Evolutionary conservation across 2,113 vertebrate species (phyloP).

Genomic region (Eulemur rufifrons): DNA sequence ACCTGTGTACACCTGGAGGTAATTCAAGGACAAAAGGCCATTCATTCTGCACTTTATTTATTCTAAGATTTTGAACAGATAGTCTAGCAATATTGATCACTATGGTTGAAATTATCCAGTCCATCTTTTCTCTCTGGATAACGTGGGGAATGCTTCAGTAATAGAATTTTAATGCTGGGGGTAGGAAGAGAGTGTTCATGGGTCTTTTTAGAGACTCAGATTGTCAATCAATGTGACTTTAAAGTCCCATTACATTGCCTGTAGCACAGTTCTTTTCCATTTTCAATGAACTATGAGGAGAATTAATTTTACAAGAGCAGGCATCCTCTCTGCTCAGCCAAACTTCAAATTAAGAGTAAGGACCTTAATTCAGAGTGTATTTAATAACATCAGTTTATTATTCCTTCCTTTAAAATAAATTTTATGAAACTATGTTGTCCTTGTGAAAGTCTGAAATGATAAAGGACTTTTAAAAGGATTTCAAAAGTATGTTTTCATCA

Average conservation of each 20-base stretch:
- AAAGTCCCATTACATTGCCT: not conserved
- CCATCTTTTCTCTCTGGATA: not conserved
- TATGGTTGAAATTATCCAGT: not conserved
- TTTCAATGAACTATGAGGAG: not conserved
- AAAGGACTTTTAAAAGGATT: conserved; percentile 3
- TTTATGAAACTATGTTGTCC: not conserved
- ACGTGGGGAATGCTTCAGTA: not conserved
- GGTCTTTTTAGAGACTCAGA: not conserved
- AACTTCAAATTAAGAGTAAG: not conserved
- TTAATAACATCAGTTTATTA: not conserved
- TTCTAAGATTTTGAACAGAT: not conserved
- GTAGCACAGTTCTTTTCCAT: not conserved
- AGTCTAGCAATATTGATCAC: not conserved
- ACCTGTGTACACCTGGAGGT: not conserved
- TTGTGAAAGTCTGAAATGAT: conserved; percentile 1
- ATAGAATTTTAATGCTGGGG: not conserved
- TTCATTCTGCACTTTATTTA: not conserved
- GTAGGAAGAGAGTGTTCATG: not conserved
- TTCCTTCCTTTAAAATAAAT: conserved; percentile 27
- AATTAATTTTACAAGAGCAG: not conserved
- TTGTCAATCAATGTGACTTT: not conserved
- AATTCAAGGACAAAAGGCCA: not conserved
- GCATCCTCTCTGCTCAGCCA: not conserved
- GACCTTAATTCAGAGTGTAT: not conserved
- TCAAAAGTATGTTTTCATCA: not conserved